phyloP scores from a whole-genome alignment of 37 sponge, comb jelly and placozoan species.

The Ianthella basta region DNA sequence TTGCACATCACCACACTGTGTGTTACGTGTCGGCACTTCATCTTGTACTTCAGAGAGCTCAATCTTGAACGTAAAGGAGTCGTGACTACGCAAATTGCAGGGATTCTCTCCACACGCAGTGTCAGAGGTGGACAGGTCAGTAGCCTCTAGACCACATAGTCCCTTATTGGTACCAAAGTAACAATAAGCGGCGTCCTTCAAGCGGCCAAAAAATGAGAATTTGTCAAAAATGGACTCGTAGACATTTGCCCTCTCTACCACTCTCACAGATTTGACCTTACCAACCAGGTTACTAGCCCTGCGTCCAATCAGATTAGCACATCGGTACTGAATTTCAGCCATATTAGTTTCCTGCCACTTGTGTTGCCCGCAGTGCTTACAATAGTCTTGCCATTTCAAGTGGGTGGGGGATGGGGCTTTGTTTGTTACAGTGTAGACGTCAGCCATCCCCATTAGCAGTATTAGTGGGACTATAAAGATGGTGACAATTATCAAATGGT shows the following conservation, averaged over 20 bases:
- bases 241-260: neutral
- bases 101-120: neutral
- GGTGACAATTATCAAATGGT: slow-evolving; percentile 7
- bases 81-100: slow-evolving; percentile 17
- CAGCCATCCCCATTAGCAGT: neutral
- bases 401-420: neutral
- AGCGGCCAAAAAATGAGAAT: neutral
- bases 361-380: slow-evolving; percentile 5
- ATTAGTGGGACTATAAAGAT: neutral
- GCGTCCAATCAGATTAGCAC: slow-evolving; percentile 10
- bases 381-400: slow-evolving; percentile 20
- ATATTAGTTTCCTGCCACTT: slow-evolving; percentile 2
- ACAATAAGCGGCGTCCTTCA: slow-evolving; percentile 18
- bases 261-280: neutral
- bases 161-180: neutral
- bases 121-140: slow-evolving; percentile 1
- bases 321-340: neutral
- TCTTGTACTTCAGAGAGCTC: neutral
- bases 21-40: neutral
- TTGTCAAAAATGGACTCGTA: slow-evolving; percentile 22
- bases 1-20: neutral
- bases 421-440: neutral
- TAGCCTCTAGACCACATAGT: neutral
- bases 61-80: neutral
- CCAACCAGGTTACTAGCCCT: neutral